Evolutionary conservation across 2,797 vertebrate species (phyloP), one percentile per base, ranked within the genome.

Genomic region (Falco berigora): DNA sequence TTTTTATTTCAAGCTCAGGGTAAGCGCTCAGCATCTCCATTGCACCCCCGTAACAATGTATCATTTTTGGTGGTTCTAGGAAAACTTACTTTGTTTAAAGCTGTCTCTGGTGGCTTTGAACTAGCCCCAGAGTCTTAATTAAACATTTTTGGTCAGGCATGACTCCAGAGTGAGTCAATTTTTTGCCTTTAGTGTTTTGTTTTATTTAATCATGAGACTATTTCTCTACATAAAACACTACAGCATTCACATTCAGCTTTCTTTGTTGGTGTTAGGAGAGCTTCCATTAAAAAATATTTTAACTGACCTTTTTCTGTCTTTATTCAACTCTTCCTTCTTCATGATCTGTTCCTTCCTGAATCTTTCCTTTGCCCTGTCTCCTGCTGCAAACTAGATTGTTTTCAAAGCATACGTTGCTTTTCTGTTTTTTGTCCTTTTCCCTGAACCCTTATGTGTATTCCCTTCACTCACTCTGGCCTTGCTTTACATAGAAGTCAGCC

Each of bases 101-200:
- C 36, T 73, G 38, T 77, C 56, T 64, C 77, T 71, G 21, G 28
- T 91, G 90, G 46, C 74, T 93, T 87, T 89, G 91, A 93, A 87
- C 74, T 67, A 91, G 75, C 94, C 91, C 67, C 34, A 34, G 84
- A 82, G 84, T 85, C 78, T 85, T 93, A 92, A 96, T 96, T 96
- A 94, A 93, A 55, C 59, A 55, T 76, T 93, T 94, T 90, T 16
- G 28, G 47, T 94, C 76, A 90, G 79, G 36, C 30, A 0, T 88
- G 58, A 78, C 85, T 92, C 59, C n/a, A 28, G 28, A 71, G 50
- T 63, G 69, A 88, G 58, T 90, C 42, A 90, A 62, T 88, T 58
- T 69, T 90, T 92, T 91, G 90, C 79, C 76, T 75, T 96, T 88
- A 69, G 89, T 94, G 36, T 94, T 92, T 85, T 94, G 55, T 85